A percentile compares a stretch with the other conserved stretches of the same genome.
These are phyloP conservation scores for Peromyscus polionotus DNA, from an alignment of 2,113 vertebrate species.

Conservation along the genomic window DNA sequence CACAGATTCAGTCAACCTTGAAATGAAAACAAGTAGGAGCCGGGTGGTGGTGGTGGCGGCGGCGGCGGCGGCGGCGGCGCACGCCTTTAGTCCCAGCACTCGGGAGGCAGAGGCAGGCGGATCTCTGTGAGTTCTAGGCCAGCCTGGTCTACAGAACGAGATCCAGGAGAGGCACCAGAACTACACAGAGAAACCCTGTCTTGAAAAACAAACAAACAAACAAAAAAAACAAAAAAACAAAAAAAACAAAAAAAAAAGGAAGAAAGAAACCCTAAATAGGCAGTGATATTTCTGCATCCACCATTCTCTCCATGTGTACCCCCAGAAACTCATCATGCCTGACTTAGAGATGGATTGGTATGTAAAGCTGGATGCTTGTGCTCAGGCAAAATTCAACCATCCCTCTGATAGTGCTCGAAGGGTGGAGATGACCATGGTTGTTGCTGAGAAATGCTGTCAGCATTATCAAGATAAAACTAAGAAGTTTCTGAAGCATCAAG, in stretches of 20 bases:
- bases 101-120: no score
- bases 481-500: not conserved
- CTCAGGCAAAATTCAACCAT: not conserved
- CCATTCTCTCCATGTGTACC: not conserved
- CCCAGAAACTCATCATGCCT: not conserved
- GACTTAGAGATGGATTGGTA: not conserved
- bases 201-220: no score
- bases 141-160: no score
- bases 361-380: slow-evolving; percentile 10
- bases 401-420: not conserved
- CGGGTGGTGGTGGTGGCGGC: no score
- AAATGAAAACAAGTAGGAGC: not conserved
- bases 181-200: no score
- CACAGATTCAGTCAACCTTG: not conserved
- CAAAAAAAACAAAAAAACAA: no score
- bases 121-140: no score
- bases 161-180: no score
- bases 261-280: slow-evolving; percentile 8
- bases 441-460: not conserved
- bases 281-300: not conserved
- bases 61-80: no score
- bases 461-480: not conserved
- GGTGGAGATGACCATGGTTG: not conserved
- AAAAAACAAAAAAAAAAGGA: no score
- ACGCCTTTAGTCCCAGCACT: no score